A percentile compares a stretch with the other conserved stretches of the same genome.
Conservation (phyloP, 2,797 vertebrate species). For the Brachymystax lenok region DNA sequence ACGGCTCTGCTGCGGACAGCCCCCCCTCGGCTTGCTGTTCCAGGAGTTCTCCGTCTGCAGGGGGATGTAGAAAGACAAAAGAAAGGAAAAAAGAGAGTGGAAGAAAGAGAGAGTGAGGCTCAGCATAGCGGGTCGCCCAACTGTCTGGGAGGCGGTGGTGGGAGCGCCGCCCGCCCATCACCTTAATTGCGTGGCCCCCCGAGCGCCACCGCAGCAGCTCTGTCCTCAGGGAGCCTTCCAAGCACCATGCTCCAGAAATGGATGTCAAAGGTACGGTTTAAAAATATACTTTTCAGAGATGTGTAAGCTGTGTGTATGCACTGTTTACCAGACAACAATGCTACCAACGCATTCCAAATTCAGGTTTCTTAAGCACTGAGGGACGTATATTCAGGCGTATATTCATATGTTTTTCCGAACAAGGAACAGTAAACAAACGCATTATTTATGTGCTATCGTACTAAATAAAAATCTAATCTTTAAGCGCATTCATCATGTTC, state of each 20-base stretch:
- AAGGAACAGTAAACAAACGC: conserved; percentile 33
- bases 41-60: conserved; percentile 92
- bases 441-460: conserved; percentile 1
- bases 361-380: conserved; percentile 15
- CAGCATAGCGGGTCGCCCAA: conserved; percentile 52
- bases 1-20: conserved; percentile 92
- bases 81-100: conserved; percentile 16
- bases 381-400: conserved; percentile 3
- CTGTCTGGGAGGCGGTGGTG: conserved; percentile 62
- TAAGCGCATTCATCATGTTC: conserved; percentile 9
- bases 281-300: conserved; percentile 73
- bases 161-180: conserved; percentile 70
- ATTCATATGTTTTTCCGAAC: conserved; percentile 29
- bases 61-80: conserved; percentile 3
- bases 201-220: conserved; percentile 59
- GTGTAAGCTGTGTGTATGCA: conserved; percentile 42
- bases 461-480: conserved; percentile 12
- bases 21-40: conserved; percentile 92
- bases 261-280: conserved; percentile 76
- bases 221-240: conserved; percentile 75
- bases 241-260: conserved; percentile 74
- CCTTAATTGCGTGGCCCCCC: conserved; percentile 72
- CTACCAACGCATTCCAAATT: conserved; percentile 42
- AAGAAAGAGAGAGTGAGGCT: conserved; percentile 29
- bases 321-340: conserved; percentile 43